Conservation (phyloP, 2,888 invertebrate genomes). For the Trachelus stipa region DNA sequence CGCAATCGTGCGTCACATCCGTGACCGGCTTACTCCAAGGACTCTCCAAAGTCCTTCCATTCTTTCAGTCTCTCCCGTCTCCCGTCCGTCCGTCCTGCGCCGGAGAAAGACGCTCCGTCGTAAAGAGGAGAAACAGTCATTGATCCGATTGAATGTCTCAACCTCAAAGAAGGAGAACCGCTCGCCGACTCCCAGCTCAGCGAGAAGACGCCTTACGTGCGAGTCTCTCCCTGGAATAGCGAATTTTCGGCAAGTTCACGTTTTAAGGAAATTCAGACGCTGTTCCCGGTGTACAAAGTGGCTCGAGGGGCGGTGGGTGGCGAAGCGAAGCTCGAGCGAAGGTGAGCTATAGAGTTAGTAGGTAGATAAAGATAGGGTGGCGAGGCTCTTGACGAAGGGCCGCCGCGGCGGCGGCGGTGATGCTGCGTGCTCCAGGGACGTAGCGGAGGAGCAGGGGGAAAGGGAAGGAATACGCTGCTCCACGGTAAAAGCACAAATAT, state of each 20-base stretch:
- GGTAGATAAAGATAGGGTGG: conserved; percentile 13
- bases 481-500: conserved; percentile 66
- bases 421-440: conserved; percentile 1
- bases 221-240: conserved; percentile 49
- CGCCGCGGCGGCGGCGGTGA: no score
- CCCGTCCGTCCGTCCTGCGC: no score
- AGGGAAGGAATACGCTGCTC: conserved; percentile 52
- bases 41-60: no score
- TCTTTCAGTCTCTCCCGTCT: no score
- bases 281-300: conserved; percentile 63
- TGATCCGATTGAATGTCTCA: no score
- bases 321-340: conserved; percentile 30
- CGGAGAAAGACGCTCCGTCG: no score
- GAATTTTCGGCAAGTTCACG: conserved; percentile 65
- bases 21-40: conserved; percentile 59
- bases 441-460: conserved; percentile 36
- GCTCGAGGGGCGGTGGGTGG: conserved; percentile 50
- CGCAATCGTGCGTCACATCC: conserved; percentile 59
- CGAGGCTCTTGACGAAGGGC: no score
- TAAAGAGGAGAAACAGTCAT: no score
- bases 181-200: no score
- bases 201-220: no score
- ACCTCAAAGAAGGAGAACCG: no score
- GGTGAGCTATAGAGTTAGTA: not conserved
- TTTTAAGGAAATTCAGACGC: conserved; percentile 60